Percentiles rank a stretch among this genome's conserved stretches.
These are phyloP conservation scores for Monopterus albus DNA, from an alignment of 2,113 vertebrate genomes.

Conservation along the genomic window DNA sequence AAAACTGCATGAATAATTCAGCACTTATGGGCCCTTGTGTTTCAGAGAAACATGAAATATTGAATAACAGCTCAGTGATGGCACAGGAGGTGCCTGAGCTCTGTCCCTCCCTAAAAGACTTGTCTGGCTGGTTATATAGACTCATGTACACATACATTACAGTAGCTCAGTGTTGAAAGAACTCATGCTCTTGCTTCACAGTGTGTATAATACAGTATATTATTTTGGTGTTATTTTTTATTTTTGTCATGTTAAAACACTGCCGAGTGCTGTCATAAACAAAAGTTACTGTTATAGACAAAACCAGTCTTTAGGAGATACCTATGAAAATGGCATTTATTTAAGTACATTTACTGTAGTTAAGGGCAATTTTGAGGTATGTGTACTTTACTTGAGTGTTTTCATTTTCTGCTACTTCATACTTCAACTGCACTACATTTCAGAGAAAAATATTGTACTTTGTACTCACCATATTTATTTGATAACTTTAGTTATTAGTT, in stretches of 20 bases:
- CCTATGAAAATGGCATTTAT: too few species aligned
- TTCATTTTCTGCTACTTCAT: too few species aligned
- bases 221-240: neutral
- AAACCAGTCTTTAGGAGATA: too few species aligned
- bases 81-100: conserved; percentile 31
- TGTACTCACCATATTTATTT: too few species aligned
- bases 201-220: neutral
- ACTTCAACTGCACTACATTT: too few species aligned
- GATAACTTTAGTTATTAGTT: too few species aligned
- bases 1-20: conserved; percentile 78
- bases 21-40: conserved; percentile 49
- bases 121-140: conserved; percentile 28
- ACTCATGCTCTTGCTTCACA: neutral
- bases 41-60: conserved; percentile 73
- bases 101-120: conserved; percentile 23
- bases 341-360: too few species aligned
- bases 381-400: too few species aligned
- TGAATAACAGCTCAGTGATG: conserved; percentile 57
- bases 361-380: too few species aligned
- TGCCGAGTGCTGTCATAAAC: too few species aligned
- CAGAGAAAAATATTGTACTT: too few species aligned
- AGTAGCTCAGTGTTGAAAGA: neutral
- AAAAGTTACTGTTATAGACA: too few species aligned
- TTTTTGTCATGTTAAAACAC: neutral
- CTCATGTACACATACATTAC: neutral